Evolutionary conservation across 1,140 invertebrate species (phyloP), one percentile per base, ranked within the genome.

Genomic region (Drosophila kepulauana): DNA sequence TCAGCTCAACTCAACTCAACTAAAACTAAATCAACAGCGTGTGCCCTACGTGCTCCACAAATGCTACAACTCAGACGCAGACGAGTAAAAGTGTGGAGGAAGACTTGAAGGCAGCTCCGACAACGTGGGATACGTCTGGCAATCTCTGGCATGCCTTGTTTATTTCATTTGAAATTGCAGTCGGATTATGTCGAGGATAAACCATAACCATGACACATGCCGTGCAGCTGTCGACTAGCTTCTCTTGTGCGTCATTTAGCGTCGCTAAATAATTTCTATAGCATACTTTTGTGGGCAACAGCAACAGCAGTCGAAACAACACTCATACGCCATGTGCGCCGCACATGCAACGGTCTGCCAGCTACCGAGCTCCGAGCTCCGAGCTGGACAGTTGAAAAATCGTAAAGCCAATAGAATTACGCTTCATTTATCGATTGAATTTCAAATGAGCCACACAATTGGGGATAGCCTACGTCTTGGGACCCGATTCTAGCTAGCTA

Each of bases 341-440:
- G 30, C 43, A 30, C 43, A 30, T 20, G 57, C 11, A 20, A 25
- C 41, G 28, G 15, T 28, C 51, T 15, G 28, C 20, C 20, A 25
- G 20, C 20, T 4, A 25, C 3, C 20, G 20, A 25, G 20, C 20
- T 25, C 16, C 1, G 16, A 16, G 16, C 16, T 16, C 20, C 20
- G 3, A 25, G 20, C 20, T 25, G 20, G 20, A 25, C 20, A 16
- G 57, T 68, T 63, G 52, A 49, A 76, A 70, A 68, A 69, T 77
- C 67, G 76, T 48, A 66, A 51, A 72, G 78, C 67, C 77, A 82
- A 76, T 78, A 61, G 81, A 78, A 70, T 85, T 87, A 79, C 78
- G 78, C 78, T 84, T 89, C 71, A 89, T 84, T 85, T 89, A 89
- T 89, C 88, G 85, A 89, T 89, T 89, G 85, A 79, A 89, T 89